Evolutionary conservation across 2,113 vertebrate genomes (phyloP).

Genomic region (Apus apus): DNA sequence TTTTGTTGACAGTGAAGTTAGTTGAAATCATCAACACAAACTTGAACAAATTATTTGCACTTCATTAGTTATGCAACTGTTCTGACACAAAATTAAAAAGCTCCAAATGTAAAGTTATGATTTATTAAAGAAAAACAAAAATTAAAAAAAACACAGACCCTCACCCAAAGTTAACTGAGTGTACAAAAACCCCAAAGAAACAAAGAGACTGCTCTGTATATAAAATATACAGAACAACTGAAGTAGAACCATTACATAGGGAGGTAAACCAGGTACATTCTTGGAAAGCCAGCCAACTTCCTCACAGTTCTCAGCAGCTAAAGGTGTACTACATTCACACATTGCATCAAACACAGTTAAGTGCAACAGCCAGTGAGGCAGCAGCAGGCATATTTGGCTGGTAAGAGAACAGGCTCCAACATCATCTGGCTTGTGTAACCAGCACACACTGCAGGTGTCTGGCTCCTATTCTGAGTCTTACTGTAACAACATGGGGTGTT

Average conservation of each 20-base stretch:
- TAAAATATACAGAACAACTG: not conserved
- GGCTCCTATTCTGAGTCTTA: not conserved
- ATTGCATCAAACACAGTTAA: not conserved
- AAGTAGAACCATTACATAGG: accelerated
- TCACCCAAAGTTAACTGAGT: not conserved
- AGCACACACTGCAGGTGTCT: no score
- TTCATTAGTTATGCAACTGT: not conserved
- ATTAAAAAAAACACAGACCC: not conserved
- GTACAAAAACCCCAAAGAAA: not conserved
- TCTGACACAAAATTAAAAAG: not conserved
- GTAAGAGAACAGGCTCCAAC: not conserved
- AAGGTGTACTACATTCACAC: no score
- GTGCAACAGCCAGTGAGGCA: not conserved
- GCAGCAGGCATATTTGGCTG: not conserved
- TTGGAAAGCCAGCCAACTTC: not conserved
- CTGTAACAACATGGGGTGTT: not conserved
- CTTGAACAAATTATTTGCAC: not conserved
- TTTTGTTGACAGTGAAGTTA: not conserved
- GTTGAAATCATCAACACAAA: not conserved
- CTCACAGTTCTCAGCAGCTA: not conserved
- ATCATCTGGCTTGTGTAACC: not conserved
- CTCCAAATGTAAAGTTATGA: not conserved
- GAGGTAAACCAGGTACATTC: not conserved
- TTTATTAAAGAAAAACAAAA: not conserved
- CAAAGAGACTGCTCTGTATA: not conserved